A percentile compares a stretch with the other conserved stretches of the same genome.
phyloP scores from a whole-genome alignment of 2,888 invertebrate species.

The Parelbella ahira region DNA sequence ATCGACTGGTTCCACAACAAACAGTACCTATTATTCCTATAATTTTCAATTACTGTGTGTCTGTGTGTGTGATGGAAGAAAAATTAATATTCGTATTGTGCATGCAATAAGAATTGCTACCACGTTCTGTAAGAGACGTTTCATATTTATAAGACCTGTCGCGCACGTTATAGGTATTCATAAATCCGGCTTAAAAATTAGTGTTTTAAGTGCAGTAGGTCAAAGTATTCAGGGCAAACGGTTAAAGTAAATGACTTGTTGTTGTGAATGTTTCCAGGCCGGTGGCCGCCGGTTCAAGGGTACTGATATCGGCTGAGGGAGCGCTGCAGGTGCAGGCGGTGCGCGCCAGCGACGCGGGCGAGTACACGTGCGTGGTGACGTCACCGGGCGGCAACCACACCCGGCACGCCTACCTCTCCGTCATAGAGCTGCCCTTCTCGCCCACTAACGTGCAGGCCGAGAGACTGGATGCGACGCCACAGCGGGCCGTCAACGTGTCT shows the following conservation, averaged over 20 bases:
- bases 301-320: constrained; percentile 89
- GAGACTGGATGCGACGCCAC: constrained; percentile 82
- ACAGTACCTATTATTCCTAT: constrained; percentile 79
- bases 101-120: no score
- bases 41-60: no score
- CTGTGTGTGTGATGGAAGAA: no score
- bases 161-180: not conserved
- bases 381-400: constrained; percentile 97
- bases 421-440: constrained; percentile 97
- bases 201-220: no score
- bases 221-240: no score
- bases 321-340: constrained; percentile 93
- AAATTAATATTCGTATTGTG: no score
- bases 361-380: constrained; percentile 94
- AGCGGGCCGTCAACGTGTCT: constrained; percentile 91
- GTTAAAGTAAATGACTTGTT: no score
- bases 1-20: constrained; percentile 94
- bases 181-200: not conserved
- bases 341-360: constrained; percentile 95
- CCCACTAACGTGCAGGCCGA: constrained; percentile 92
- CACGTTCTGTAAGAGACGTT: no score
- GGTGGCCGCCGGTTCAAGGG: constrained; percentile 83
- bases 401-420: constrained; percentile 86
- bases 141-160: not conserved
- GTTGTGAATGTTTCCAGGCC: constrained; percentile 58